Evolutionary conservation across 1,140 invertebrate genomes (phyloP), one percentile per base, ranked within the genome.

Genomic region (Drosophila guanche): DNA sequence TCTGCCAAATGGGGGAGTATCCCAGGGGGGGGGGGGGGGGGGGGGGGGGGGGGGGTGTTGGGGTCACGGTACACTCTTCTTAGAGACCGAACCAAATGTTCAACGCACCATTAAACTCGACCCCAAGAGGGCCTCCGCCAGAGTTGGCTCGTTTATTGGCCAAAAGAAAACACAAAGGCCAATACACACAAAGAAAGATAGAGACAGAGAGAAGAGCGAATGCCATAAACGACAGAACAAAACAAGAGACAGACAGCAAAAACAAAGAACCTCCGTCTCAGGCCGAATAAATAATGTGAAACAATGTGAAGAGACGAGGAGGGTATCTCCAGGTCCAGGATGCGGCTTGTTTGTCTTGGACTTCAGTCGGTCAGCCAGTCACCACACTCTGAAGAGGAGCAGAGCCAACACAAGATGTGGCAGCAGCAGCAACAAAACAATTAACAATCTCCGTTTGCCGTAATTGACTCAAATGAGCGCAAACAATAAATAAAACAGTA

Each of bases 401-500:
- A 33, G 29, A 0, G 29, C 7, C 29, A 33, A 6, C 25, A 6
- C 25, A 27, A 27, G 25, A 27, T 27, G 25, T 27, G 61, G 53
- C 23, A 48, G 52, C 46, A 47, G 45, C 23, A 58, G 78, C 33
- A 67, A 51, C 68, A 77, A 85, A 85, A 85, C 81, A 85, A 85
- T 85, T 85, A 85, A 85, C 80, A 85, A 85, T 85, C 81, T 85
- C 76, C 80, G 76, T 79, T 84, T 76, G 76, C 66, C 57, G 79
- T 85, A 85, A 85, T 85, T 85, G 81, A 85, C 81, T 85, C 81
- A 85, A 85, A 85, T 85, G 61, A 79, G 81, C 68, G 81, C 80
- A 85, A 85, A 85, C 80, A 85, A 85, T 85, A 77, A 85, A 85
- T 85, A 85, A 85, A 85, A 71, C 79, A 85, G 80, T 63, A 80